A percentile compares a stretch with the other conserved stretches of the same genome.
Conservation (phyloP, 2,113 vertebrate species). For the Oenanthe melanoleuca region DNA sequence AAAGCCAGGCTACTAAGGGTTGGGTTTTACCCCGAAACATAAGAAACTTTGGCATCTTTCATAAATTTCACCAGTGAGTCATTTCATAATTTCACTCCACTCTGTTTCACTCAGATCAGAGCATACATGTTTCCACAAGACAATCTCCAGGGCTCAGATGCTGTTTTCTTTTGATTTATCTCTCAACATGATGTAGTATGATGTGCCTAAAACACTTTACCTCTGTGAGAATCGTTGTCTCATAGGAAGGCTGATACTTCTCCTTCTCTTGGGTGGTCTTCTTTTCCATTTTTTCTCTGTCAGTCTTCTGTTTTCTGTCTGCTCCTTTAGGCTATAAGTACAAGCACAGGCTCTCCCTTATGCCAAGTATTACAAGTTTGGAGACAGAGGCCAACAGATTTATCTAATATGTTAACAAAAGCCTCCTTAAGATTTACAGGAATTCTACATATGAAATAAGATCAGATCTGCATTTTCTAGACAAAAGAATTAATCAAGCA, state of each 20-base stretch:
- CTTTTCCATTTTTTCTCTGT: conserved; percentile 93
- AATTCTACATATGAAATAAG: not conserved
- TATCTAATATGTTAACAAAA: not conserved
- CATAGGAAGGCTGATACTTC: conserved; percentile 90
- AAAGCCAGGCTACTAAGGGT: not conserved
- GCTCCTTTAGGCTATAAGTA: conserved; percentile 91
- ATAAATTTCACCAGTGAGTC: not conserved
- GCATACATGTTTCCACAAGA: not conserved
- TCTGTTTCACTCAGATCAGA: not conserved
- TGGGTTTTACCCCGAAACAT: not conserved
- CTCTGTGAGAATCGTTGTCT: conserved; percentile 91
- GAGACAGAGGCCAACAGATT: conserved; percentile 6
- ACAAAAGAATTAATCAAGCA: not conserved
- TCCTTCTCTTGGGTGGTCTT: conserved; percentile 87
- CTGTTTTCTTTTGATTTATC: not conserved
- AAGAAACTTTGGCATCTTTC: not conserved
- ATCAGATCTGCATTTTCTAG: not conserved
- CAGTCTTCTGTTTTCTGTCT: conserved; percentile 95
- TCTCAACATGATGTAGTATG: not conserved
- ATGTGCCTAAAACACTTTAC: conserved; percentile 62
- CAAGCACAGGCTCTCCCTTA: conserved; percentile 55
- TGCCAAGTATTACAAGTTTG: not conserved
- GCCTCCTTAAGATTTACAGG: not conserved
- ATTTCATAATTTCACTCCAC: not conserved
- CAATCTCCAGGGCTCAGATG: not conserved